Percentiles rank a stretch among this genome's conserved stretches.
Evolutionary conservation across 2,888 invertebrate species (phyloP).

Genomic region (Phengaris alcon): DNA sequence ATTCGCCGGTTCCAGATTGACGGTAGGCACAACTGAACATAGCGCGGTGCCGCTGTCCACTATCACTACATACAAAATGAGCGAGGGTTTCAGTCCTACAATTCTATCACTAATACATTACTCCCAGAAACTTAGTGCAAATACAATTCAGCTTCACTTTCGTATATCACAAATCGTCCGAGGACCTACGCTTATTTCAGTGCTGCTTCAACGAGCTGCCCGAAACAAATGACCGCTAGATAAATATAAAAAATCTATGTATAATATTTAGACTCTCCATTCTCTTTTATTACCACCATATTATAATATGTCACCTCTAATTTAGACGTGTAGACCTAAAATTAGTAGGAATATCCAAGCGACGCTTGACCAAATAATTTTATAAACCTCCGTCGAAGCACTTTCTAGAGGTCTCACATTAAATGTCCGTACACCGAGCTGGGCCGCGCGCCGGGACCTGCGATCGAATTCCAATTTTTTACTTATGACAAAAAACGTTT

Average conservation of each 20-base stretch:
- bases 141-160: conserved; percentile 20
- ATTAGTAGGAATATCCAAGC: conserved; percentile 65
- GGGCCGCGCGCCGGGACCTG: conserved; percentile 50
- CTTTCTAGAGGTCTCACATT: conserved; percentile 63
- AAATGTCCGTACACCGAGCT: conserved; percentile 47
- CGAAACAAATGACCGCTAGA: conserved; percentile 1
- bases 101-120: conserved; percentile 35
- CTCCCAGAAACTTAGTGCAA: conserved; percentile 6
- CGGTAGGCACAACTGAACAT: conserved; percentile 73
- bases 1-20: conserved; percentile 48
- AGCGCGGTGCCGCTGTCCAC: conserved; percentile 57
- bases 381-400: conserved; percentile 66
- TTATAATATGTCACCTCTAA: conserved; percentile 33
- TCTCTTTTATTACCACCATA: conserved; percentile 25
- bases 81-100: conserved; percentile 74
- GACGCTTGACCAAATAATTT: conserved; percentile 36
- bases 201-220: conserved; percentile 24
- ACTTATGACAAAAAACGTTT: neutral
- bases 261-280: conserved; percentile 8
- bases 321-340: conserved; percentile 54
- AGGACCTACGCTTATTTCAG: conserved; percentile 16
- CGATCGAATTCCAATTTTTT: neutral
- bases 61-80: conserved; percentile 62
- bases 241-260: conserved; percentile 21
- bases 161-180: conserved; percentile 27